phyloP scores from a whole-genome alignment of 2,888 invertebrate species.

The Parthenolecanium corni region DNA sequence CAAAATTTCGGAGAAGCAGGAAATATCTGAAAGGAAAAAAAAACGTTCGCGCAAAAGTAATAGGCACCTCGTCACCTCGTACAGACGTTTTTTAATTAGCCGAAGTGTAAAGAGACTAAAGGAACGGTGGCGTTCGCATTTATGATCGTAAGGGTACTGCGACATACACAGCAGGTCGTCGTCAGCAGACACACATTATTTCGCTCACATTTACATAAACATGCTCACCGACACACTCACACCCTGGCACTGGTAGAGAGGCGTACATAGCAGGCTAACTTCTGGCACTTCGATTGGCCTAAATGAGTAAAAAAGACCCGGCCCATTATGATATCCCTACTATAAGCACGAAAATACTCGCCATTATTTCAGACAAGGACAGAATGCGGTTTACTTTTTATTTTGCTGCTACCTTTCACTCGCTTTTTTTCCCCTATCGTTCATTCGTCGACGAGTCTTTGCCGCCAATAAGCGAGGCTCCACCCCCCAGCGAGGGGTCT shows the following conservation, averaged over 20 bases:
- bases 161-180: conserved; percentile 18
- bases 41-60: not conserved
- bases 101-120: conserved; percentile 9
- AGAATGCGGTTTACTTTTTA: conserved; percentile 12
- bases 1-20: too few species aligned
- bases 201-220: not conserved
- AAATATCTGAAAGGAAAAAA: not conserved
- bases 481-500: not conserved
- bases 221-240: not conserved
- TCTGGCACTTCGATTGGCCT: conserved; percentile 24
- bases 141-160: conserved; percentile 16
- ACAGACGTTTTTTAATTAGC: conserved; percentile 13
- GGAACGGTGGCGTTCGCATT: conserved; percentile 7
- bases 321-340: conserved; percentile 25
- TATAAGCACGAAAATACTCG: conserved; percentile 10
- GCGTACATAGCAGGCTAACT: conserved; percentile 19
- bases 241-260: not conserved
- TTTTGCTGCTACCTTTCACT: conserved; percentile 1
- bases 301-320: conserved; percentile 20
- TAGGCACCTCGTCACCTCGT: not conserved
- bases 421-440: too few species aligned
- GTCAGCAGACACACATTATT: not conserved
- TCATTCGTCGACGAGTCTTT: not conserved
- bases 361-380: conserved; percentile 9
- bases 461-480: not conserved